These are phyloP conservation scores for Pogoniulus pusillus DNA, from an alignment of 2,797 vertebrate species.

Conservation along the genomic window DNA sequence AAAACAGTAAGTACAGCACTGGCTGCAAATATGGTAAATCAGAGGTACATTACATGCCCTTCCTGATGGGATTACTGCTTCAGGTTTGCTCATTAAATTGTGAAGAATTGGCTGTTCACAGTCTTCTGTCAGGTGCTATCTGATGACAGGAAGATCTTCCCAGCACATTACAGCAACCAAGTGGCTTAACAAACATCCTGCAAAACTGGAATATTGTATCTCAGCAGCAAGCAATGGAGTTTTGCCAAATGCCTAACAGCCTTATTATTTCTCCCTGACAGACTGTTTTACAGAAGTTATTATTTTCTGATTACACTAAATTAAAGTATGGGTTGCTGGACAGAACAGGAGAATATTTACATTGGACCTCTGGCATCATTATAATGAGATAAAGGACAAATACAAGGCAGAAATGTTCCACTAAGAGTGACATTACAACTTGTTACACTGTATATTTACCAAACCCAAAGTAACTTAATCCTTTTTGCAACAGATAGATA, in stretches of 20 bases:
- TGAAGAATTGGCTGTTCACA: not conserved
- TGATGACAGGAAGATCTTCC: not conserved
- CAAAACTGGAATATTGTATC: slow-evolving; percentile 9
- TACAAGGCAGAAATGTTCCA: slow-evolving; percentile 3
- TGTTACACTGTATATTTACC: not conserved
- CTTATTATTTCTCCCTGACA: slow-evolving; percentile 51
- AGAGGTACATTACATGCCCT: not conserved
- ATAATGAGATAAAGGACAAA: slow-evolving; percentile 50
- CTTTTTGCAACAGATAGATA: not conserved
- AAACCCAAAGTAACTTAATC: not conserved
- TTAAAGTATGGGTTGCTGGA: slow-evolving; percentile 55
- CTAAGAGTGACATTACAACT: not conserved
- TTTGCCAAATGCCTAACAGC: slow-evolving; percentile 49
- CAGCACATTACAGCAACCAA: slow-evolving; percentile 1
- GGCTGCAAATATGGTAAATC: not conserved
- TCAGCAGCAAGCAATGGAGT: slow-evolving; percentile 9
- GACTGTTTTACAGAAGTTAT: slow-evolving; percentile 42
- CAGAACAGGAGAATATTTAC: slow-evolving; percentile 57
- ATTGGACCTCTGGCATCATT: slow-evolving; percentile 30
- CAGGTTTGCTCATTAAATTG: slow-evolving; percentile 46
- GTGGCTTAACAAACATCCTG: not conserved
- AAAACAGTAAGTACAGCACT: not conserved
- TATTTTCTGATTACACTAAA: slow-evolving; percentile 53
- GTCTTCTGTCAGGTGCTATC: slow-evolving; percentile 33
- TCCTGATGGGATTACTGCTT: slow-evolving; percentile 12